These are phyloP conservation scores for Pycnonotus jocosus DNA, from an alignment of 2,113 vertebrate genomes.

Conservation along the genomic window DNA sequence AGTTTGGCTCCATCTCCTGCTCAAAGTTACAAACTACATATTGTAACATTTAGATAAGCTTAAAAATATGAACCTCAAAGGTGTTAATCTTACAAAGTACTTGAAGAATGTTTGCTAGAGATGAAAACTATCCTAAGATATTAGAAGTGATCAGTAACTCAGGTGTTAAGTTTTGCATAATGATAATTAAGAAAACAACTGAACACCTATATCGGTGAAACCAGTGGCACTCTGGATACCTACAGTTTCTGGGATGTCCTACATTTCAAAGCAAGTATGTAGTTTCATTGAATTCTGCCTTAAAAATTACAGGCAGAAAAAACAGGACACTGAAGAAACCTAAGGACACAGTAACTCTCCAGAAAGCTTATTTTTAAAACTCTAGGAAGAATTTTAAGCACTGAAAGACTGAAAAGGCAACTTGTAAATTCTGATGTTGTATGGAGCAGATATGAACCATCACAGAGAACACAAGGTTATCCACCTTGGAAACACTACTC, in stretches of 20 bases:
- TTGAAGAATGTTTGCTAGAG: background rate
- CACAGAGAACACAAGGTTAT: background rate
- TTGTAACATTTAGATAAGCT: background rate
- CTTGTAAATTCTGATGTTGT: background rate
- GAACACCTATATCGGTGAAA: background rate
- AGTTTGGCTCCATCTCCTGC: constrained; percentile 44
- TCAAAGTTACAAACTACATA: constrained; percentile 5
- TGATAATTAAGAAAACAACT: background rate
- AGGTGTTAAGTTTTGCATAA: background rate
- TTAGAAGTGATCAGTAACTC: background rate
- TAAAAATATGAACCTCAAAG: background rate
- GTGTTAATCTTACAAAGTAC: background rate
- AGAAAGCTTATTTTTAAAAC: background rate
- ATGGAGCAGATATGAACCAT: background rate
- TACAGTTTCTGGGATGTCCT: background rate
- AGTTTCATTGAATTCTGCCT: background rate
- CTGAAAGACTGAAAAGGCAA: background rate
- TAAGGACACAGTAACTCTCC: background rate
- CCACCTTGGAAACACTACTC: background rate
- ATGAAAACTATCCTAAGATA: background rate
- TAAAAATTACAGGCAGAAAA: background rate
- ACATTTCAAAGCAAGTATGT: background rate
- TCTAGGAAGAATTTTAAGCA: background rate
- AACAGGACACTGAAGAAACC: background rate
- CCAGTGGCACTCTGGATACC: background rate